These are phyloP conservation scores for Eclectus roratus DNA, from an alignment of 2,113 vertebrate species.

Conservation along the genomic window DNA sequence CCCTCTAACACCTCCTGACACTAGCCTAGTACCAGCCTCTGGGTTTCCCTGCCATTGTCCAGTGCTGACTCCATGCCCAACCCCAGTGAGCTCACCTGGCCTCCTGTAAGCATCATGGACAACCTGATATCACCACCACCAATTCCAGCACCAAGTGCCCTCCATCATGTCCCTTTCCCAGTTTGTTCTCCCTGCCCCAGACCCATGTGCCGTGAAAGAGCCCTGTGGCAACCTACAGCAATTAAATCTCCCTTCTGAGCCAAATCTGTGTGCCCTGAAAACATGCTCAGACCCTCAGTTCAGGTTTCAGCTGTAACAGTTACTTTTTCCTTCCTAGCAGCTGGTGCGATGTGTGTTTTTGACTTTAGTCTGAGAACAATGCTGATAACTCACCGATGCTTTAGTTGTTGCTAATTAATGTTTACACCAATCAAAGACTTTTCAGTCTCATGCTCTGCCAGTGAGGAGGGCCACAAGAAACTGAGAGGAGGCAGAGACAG, in stretches of 20 bases:
- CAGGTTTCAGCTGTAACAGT: background rate
- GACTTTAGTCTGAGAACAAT: background rate
- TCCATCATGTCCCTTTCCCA: background rate
- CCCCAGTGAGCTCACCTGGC: fast-evolving
- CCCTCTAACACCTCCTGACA: background rate
- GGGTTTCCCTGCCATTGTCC: no score
- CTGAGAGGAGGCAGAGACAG: background rate
- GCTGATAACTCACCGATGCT: background rate
- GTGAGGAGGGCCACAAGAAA: background rate
- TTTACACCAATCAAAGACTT: background rate
- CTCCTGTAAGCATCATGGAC: background rate
- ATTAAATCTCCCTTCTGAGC: background rate
- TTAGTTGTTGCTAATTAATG: background rate
- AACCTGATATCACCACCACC: background rate
- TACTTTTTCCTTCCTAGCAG: background rate
- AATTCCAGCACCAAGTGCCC: background rate
- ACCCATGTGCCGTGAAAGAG: fast-evolving
- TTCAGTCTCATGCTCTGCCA: background rate
- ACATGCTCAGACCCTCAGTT: background rate
- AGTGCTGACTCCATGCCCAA: background rate
- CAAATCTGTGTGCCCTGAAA: background rate
- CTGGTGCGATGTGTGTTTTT: background rate
- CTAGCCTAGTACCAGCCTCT: background rate
- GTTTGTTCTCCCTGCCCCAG: background rate
- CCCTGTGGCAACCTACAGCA: background rate